phyloP scores from a whole-genome alignment of 2,888 invertebrate species.

The Callyntrura sp. region DNA sequence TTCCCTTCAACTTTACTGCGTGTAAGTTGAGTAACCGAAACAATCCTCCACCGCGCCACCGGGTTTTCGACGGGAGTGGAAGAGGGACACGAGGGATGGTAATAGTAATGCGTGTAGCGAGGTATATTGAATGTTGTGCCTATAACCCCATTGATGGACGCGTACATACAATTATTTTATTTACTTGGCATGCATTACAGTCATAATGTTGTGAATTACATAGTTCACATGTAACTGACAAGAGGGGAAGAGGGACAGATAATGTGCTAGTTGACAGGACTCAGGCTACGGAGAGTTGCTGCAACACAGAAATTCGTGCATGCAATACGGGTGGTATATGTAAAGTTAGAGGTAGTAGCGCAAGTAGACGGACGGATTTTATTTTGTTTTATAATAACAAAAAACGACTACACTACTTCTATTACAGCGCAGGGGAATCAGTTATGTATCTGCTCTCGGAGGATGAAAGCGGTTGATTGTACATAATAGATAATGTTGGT shows the following conservation, averaged over 20 bases:
- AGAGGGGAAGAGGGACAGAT: constrained; percentile 52
- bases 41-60: background rate
- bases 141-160: background rate
- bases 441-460: background rate
- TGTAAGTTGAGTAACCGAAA: background rate
- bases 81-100: constrained; percentile 27
- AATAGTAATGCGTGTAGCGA: no score
- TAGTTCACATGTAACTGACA: constrained; percentile 33
- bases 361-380: background rate
- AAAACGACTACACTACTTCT: background rate
- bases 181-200: constrained; percentile 16
- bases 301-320: constrained; percentile 48
- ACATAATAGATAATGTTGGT: constrained; percentile 48
- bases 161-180: constrained; percentile 2
- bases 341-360: background rate
- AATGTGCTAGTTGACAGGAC: constrained; percentile 67
- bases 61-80: constrained; percentile 5
- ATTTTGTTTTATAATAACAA: background rate
- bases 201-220: constrained; percentile 29
- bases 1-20: background rate
- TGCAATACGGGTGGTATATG: constrained; percentile 56
- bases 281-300: constrained; percentile 24
- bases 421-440: constrained; percentile 10
- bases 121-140: no score
- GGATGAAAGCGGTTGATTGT: constrained; percentile 35